Conservation (phyloP, 2,888 invertebrate species). For the Troglohyphantes excavatus region DNA sequence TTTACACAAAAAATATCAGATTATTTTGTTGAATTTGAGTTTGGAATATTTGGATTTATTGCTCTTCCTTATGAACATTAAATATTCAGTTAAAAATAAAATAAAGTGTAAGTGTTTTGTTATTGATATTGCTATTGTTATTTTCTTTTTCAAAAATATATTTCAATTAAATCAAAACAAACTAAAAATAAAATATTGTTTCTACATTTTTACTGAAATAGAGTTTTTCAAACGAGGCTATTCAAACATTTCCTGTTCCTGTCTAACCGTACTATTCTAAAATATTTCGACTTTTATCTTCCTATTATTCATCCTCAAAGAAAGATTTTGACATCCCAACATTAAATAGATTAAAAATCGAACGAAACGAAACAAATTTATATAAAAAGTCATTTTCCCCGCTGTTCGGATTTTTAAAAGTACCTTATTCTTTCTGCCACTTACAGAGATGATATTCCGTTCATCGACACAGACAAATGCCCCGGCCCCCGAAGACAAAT, state of each 20-base stretch:
- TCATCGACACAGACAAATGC: background rate
- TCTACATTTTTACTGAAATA: too few relatives aligned
- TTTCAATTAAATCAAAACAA: too few relatives aligned
- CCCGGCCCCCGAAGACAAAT: background rate
- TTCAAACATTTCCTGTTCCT: background rate
- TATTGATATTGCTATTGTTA: too few relatives aligned
- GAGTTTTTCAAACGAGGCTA: too few relatives aligned
- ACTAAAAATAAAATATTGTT: too few relatives aligned
- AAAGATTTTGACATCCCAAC: background rate
- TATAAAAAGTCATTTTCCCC: background rate
- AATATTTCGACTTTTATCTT: background rate
- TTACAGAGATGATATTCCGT: background rate
- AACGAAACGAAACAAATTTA: background rate
- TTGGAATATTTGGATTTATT: too few relatives aligned
- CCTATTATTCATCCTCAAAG: background rate
- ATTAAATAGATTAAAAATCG: constrained; percentile 49
- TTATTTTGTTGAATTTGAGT: too few relatives aligned
- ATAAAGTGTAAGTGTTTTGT: too few relatives aligned
- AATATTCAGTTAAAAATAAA: too few relatives aligned
- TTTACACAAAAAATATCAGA: too few relatives aligned
- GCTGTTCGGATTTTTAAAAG: background rate
- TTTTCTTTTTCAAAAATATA: too few relatives aligned
- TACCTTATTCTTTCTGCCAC: background rate
- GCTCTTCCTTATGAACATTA: too few relatives aligned
- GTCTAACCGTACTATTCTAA: background rate